Conservation (phyloP, 1,140 invertebrate genomes). For the Ylistrum balloti region DNA sequence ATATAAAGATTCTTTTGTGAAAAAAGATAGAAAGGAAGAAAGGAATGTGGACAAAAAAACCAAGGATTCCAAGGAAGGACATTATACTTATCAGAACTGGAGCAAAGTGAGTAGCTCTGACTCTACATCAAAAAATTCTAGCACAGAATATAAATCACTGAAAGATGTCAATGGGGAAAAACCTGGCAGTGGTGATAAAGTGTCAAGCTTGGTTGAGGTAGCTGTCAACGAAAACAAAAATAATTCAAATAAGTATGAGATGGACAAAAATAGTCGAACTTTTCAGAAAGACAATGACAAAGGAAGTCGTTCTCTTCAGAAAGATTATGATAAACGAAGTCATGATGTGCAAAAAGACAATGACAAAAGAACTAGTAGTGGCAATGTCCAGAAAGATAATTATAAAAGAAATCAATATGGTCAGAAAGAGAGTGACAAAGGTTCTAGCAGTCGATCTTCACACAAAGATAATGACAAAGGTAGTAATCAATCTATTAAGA, state of each 20-base stretch:
- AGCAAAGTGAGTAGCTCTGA: neutral
- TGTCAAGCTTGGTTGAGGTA: neutral
- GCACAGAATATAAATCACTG: neutral
- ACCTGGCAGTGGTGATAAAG: neutral
- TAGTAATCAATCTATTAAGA: neutral
- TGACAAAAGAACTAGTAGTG: neutral
- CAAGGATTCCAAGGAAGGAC: neutral
- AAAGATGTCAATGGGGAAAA: neutral
- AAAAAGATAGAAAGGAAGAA: constrained; percentile 41
- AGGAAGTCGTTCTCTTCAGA: neutral
- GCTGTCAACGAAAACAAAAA: constrained; percentile 5
- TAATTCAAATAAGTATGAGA: neutral
- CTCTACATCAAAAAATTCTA: neutral
- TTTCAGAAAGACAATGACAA: neutral
- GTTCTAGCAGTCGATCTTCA: neutral
- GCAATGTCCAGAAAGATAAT: neutral
- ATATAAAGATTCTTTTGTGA: neutral
- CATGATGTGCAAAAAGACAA: neutral
- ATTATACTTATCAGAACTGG: constrained; percentile 20
- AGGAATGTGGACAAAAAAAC: neutral
- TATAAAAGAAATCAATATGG: neutral
- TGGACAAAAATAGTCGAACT: neutral
- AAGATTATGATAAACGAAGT: neutral
- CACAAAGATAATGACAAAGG: neutral
- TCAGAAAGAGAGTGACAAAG: constrained; percentile 33